Base-by-base conservation (phyloP, 2,888 invertebrate genomes). In the Colostygia pectinataria region DNA sequence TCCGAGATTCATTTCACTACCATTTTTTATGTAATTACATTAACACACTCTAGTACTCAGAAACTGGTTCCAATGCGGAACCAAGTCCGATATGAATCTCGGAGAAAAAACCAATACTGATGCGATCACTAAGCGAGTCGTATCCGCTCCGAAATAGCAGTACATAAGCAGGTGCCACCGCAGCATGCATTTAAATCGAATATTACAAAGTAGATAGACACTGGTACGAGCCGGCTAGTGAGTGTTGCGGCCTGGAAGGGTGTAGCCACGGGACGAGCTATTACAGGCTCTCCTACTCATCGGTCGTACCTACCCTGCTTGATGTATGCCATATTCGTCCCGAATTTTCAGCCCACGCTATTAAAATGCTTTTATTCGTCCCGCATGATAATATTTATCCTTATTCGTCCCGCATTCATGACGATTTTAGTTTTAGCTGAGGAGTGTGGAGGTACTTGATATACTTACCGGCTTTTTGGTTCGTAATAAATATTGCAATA, bases 131-230 rank as follows among this genome's bases (percentile, higher is more conserved):
- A 52, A 42, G 42, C 46, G 45, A 25, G 20, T 36, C 40, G 39
- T 45, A 41, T 40, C 44, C 41, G 48, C 37, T 42, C 41, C 32
- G 37, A 48, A 42, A 51, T 37, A 52, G 42, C 47, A 41, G 47
- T 41, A 41, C 39, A 48, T 42, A 46, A 37, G 36, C 68, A 68
- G 70, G 65, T 66, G 66, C 59, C 59, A 48, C 56, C 67, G 63
- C 66, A 67, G 67, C 64, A 80, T 81, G 81, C 81, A 81, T 81
- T 81, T 81, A 81, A 81, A 81, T 81, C 72, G 79, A 74, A 77
- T 74, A 80, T 80, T 78, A 81, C 72, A 74, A 74, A 66, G 63
- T 65, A 62, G 70, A 68, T 64, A 61, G 70, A 67, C 63, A 46
- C 47, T 46, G 51, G 48, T 45, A 64, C 47, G 51, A 53, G 40